phyloP scores from a whole-genome alignment of 2,888 invertebrate genomes.

The Drepanosiphum platanoidis region DNA sequence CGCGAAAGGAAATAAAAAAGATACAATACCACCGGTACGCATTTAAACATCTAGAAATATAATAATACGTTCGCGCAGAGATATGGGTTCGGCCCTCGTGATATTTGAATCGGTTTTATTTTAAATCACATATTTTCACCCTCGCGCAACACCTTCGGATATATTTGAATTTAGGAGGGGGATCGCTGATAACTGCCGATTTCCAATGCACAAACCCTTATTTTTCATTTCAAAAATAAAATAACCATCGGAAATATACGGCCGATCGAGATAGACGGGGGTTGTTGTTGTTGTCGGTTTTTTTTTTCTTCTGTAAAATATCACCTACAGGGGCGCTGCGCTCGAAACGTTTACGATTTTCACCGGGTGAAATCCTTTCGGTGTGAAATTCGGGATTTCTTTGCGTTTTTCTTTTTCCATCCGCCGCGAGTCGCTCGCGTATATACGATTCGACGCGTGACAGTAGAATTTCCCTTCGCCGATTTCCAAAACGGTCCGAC shows the following conservation, averaged over 20 bases:
- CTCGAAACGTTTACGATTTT: constrained; percentile 6
- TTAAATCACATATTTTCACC: constrained; percentile 23
- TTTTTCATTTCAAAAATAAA: constrained; percentile 56
- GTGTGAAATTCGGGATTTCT: not conserved
- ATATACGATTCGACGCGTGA: not conserved
- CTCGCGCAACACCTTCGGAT: constrained; percentile 24
- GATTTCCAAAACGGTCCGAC: not conserved
- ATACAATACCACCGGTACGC: not conserved
- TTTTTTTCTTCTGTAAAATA: constrained; percentile 26
- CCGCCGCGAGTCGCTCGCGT: not conserved
- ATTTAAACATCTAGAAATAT: not conserved
- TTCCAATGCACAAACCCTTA: constrained; percentile 47
- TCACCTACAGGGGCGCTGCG: not conserved
- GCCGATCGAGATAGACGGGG: not conserved
- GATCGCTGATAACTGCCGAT: constrained; percentile 45
- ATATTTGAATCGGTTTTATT: constrained; percentile 37
- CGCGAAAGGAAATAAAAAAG: not conserved
- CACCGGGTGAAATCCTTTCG: not conserved
- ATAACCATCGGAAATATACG: constrained; percentile 38
- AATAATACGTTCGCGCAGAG: not conserved
- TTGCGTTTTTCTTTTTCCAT: too few species aligned
- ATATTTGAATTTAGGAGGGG: constrained; percentile 49
- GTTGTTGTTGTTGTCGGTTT: too few species aligned
- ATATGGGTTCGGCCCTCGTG: not conserved
- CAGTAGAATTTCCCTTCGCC: not conserved